phyloP scores from a whole-genome alignment of 2,797 vertebrate genomes.

The Chelon auratus region DNA sequence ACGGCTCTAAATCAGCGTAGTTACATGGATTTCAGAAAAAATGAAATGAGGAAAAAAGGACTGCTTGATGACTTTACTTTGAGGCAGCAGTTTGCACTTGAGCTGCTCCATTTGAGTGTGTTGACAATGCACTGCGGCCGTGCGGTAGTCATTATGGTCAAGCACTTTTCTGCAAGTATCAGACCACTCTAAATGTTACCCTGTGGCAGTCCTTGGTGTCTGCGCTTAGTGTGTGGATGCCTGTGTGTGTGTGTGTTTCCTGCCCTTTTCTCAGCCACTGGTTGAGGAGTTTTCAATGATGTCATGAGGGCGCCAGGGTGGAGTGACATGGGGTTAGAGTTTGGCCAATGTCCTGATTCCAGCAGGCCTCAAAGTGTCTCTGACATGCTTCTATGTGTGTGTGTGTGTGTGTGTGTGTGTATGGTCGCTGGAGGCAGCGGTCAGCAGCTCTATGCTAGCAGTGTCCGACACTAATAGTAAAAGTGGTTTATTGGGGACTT shows the following conservation, averaged over 20 bases:
- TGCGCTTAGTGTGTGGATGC: constrained; percentile 5
- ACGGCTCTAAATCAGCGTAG: too few species aligned
- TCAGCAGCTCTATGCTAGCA: constrained; percentile 48
- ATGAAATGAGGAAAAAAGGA: too few species aligned
- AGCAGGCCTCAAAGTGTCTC: constrained; percentile 41
- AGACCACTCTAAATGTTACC: constrained; percentile 43
- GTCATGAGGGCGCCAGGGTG: constrained; percentile 68
- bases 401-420: constrained; percentile 12
- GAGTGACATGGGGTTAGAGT: constrained; percentile 69
- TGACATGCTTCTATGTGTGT: constrained; percentile 34
- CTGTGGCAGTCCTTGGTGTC: constrained; percentile 26
- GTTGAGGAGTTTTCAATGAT: constrained; percentile 64
- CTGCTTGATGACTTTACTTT: constrained; percentile 9
- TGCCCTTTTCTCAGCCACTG: constrained; percentile 25
- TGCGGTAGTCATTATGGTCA: constrained; percentile 39
- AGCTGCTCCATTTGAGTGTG: constrained; percentile 1
- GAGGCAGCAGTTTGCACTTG: constrained; percentile 27
- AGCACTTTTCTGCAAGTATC: constrained; percentile 43
- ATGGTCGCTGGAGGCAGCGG: constrained; percentile 53
- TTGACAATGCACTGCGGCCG: constrained; percentile 22
- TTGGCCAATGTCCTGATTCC: constrained; percentile 67
- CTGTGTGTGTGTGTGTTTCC: constrained; percentile 2
- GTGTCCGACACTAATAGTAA: constrained; percentile 67
- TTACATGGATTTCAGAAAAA: too few species aligned
- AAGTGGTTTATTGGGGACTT: constrained; percentile 73